Evolutionary conservation across 2,113 vertebrate genomes (phyloP).

Genomic region (Leptobrachium leishanense): DNA sequence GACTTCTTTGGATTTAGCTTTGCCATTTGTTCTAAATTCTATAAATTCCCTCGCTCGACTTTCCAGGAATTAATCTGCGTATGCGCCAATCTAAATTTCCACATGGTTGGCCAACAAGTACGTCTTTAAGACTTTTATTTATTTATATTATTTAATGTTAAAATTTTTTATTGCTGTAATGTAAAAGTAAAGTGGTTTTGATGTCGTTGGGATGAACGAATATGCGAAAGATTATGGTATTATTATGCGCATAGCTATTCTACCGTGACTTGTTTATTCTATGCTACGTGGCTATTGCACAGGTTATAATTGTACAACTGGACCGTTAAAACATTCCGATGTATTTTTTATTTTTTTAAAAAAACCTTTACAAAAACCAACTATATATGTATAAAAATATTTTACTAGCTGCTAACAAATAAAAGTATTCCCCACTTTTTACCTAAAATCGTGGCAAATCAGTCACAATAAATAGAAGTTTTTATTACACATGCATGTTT

Average conservation of each 20-base stretch:
- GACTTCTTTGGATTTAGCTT: too few species aligned
- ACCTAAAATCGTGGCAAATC: conserved; percentile 24
- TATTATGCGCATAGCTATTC: not conserved
- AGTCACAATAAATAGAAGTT: conserved; percentile 35
- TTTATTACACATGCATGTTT: conserved; percentile 44
- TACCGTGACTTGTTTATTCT: not conserved
- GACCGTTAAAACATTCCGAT: not conserved
- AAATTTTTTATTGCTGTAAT: too few species aligned
- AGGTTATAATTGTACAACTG: conserved; percentile 30
- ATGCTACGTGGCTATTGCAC: not conserved
- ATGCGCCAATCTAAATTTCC: too few species aligned
- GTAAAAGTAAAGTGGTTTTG: too few species aligned
- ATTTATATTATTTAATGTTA: too few species aligned
- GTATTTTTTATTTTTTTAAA: not conserved
- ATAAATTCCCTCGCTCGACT: too few species aligned
- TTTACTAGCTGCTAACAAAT: conserved; percentile 26
- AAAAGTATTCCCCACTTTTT: conserved; percentile 16
- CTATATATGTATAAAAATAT: conserved; percentile 14
- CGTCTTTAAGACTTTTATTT: too few species aligned
- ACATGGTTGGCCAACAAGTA: too few species aligned
- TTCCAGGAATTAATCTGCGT: too few species aligned
- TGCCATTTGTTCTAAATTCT: too few species aligned
- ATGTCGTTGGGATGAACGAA: too few species aligned
- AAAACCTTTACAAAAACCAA: conserved; percentile 4
- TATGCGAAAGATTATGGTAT: not conserved